Evolutionary conservation across 2,888 invertebrate genomes (phyloP), one percentile per base, ranked within the genome.

Genomic region (Drosophila aldrichi): DNA sequence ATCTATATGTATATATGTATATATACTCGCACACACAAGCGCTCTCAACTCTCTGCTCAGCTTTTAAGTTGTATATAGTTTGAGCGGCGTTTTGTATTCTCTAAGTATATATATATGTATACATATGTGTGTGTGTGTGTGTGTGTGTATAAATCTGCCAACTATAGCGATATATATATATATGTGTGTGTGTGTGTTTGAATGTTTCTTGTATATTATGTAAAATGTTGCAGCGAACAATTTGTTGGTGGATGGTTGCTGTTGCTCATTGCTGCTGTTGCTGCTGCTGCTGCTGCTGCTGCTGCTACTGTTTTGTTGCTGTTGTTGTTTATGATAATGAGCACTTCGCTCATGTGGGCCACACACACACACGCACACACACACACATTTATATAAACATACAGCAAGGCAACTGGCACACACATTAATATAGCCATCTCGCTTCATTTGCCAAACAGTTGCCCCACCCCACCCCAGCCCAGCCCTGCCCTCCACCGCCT

Each of bases 361-460:
- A 73, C 67, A 80, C 68, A 60, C 68, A 77, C 29, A 25, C 25
- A 25, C 25, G 6, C 25, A 25, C 68, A 59, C 43, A 65, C 43
- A 63, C 48, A 59, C 32, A 60, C 34, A 58, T 32, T 54, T 36
- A 52, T 29, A 54, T 51, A 72, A 18, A 49, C 36, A 49, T 44
- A 48, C 62, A 46, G 14, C 20, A 32, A 56, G 55, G 29, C 57
- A 36, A 48, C 58, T 48, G 48, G 58, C 56, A 63, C 66, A 63
- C 71, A 78, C 74, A 83, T 76, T 80, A 87, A 81, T 91, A 89
- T 87, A 81, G 91, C 90, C 83, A 90, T 91, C 91, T 91, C 91
- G 81, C 84, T 91, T 90, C 82, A 82, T 84, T 82, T 82, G 81
- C 79, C 78, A 65, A 69, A 76, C 62, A 66, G 59, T 66, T 64